These are phyloP conservation scores for Sisor rabdophorus DNA, from an alignment of 2,113 vertebrate species.

Conservation along the genomic window DNA sequence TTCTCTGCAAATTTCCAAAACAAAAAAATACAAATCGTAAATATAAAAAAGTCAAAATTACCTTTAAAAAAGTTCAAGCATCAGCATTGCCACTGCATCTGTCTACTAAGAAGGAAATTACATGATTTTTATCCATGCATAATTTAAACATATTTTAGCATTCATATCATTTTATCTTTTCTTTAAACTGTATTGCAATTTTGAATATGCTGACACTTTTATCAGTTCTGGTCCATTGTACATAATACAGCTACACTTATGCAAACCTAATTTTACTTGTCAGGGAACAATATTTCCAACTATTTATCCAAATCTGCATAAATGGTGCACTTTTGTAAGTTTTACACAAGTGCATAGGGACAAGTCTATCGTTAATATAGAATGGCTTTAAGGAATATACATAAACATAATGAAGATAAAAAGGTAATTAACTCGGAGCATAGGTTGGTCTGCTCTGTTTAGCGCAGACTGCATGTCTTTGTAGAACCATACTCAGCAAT, in stretches of 20 bases:
- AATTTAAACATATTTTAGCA: constrained; percentile 21
- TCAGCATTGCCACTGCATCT: constrained; percentile 8
- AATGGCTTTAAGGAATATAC: constrained; percentile 1
- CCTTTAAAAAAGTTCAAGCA: constrained; percentile 3
- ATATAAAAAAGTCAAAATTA: constrained; percentile 5
- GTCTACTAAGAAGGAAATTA: constrained; percentile 3
- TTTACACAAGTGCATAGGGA: constrained; percentile 6
- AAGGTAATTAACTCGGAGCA: constrained; percentile 31
- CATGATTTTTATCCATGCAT: not conserved
- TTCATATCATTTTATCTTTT: constrained; percentile 15
- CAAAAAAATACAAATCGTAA: not conserved
- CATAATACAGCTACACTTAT: constrained; percentile 8
- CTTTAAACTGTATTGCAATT: constrained; percentile 15
- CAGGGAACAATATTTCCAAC: constrained; percentile 6
- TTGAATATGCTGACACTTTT: constrained; percentile 13
- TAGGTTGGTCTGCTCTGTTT: constrained; percentile 18
- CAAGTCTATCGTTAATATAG: constrained; percentile 22
- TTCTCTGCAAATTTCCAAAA: not conserved
- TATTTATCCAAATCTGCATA: constrained; percentile 21
- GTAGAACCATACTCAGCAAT: constrained; percentile 23
- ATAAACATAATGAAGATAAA: constrained; percentile 30
- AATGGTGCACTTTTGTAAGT: not conserved
- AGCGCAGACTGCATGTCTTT: constrained; percentile 34
- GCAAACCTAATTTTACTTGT: constrained; percentile 14
- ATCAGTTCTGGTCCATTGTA: constrained; percentile 20